These are phyloP conservation scores for Exephanes ischioxanthus DNA, from an alignment of 2,888 invertebrate genomes.

Conservation along the genomic window DNA sequence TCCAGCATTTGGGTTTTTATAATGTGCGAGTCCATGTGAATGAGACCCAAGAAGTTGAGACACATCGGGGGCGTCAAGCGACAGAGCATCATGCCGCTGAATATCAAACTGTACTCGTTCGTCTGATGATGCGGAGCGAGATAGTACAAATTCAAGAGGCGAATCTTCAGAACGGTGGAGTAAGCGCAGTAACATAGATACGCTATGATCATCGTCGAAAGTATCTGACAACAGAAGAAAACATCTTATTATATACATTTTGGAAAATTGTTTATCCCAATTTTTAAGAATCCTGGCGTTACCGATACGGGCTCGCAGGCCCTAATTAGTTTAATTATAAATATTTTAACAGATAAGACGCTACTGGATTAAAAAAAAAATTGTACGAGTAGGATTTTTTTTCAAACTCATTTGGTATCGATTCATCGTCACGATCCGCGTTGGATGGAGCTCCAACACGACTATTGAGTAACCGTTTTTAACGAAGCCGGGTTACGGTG, in stretches of 20 bases:
- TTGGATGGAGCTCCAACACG: too few relatives aligned
- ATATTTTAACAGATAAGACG: too few relatives aligned
- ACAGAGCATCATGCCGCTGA: constrained; percentile 99
- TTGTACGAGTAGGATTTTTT: too few relatives aligned
- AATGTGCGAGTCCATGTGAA: constrained; percentile 99
- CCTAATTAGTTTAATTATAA: too few relatives aligned
- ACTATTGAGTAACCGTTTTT: neutral
- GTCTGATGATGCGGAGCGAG: constrained; percentile 99
- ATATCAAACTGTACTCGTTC: constrained; percentile 99
- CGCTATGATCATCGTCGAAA: constrained; percentile 95
- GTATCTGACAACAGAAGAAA: constrained; percentile 87
- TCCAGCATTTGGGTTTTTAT: constrained; percentile 92
- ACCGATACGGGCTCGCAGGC: too few relatives aligned
- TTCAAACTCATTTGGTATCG: too few relatives aligned
- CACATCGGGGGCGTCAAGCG: constrained; percentile 99
- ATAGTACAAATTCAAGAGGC: constrained; percentile 98
- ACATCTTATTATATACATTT: neutral
- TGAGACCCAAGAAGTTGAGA: constrained; percentile 98
- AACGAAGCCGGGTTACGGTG: neutral
- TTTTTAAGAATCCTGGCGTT: neutral
- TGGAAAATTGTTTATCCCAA: neutral
- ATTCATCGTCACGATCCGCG: too few relatives aligned
- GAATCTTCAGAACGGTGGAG: constrained; percentile 98
- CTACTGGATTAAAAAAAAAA: too few relatives aligned
- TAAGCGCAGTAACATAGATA: constrained; percentile 99